Evolutionary conservation across 2,113 vertebrate genomes (phyloP).

Genomic region (Coptodon rendalli): DNA sequence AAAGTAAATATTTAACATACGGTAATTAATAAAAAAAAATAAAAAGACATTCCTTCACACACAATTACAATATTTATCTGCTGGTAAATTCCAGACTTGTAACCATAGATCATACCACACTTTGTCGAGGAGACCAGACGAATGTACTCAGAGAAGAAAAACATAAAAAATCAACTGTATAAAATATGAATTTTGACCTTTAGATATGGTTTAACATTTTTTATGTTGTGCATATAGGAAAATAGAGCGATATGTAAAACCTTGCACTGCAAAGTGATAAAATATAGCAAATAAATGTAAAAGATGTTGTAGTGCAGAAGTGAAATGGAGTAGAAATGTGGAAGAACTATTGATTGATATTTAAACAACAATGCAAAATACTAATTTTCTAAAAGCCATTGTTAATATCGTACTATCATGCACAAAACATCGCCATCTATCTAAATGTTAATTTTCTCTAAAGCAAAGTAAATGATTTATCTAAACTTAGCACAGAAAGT

Average conservation of each 20-base stretch:
- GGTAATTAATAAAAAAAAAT: neutral
- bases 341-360: neutral
- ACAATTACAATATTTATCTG: neutral
- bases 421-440: accelerated
- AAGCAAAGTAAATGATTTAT: neutral
- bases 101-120: neutral
- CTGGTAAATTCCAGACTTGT: neutral
- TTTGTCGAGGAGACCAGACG: neutral
- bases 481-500: neutral
- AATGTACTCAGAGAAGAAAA: neutral
- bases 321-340: neutral
- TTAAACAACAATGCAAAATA: neutral
- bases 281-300: neutral
- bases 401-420: neutral
- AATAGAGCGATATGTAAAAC: neutral
- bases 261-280: neutral
- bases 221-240: neutral
- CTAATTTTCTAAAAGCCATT: accelerated
- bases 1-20: neutral
- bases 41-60: neutral
- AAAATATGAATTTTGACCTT: neutral
- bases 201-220: accelerated
- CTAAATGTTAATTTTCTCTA: neutral
- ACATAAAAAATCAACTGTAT: neutral
- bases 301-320: neutral